Evolutionary conservation across 2,888 invertebrate species (phyloP), one percentile per base, ranked within the genome.

Genomic region (Altica lythri): DNA sequence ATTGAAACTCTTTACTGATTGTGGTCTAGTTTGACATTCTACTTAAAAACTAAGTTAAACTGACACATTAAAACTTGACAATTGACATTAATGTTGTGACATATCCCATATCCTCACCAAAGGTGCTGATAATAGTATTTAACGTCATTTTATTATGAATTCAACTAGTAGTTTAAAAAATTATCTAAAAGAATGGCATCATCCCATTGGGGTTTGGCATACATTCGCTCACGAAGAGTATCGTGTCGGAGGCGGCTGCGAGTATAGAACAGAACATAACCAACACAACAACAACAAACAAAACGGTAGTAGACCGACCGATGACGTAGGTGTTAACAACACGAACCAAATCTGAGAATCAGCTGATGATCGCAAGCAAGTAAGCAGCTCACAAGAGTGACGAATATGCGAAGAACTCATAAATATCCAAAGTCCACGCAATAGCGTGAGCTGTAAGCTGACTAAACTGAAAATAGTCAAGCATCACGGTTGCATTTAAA

Each of bases 341-440:
- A 51, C 55, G 55, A 51, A 49, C 49, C 38, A 48, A 57, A 53
- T 55, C 55, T 50, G 44, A 30, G 62, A 64, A 69, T 68, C 71
- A 70, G 71, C 71, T 71, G 71, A 68, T 67, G 62, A 62, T 64
- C 58, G 32, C 35, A 25, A 25, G 14, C 22, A 42, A 48, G 46
- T n/a, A 29, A 13, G n/a, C n/a, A n/a, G n/a, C n/a, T n/a, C 30
- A 30, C 30, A 10, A 48, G 63, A 68, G 67, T 68, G 68, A 68
- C 68, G 62, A 61, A 68, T 68, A 66, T 68, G 67, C 68, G 65
- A 71, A 67, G 67, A 68, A 62, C 63, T 67, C 71, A 70, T 72
- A 72, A 71, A 72, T 71, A 71, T 69, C 67, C 68, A 62, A 63
- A 68, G 70, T 71, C 68, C 72, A 72, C 72, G 72, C 72, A 72